These are phyloP conservation scores for Saccostrea cuccullata DNA, from an alignment of 1,140 invertebrate species.

Conservation along the genomic window DNA sequence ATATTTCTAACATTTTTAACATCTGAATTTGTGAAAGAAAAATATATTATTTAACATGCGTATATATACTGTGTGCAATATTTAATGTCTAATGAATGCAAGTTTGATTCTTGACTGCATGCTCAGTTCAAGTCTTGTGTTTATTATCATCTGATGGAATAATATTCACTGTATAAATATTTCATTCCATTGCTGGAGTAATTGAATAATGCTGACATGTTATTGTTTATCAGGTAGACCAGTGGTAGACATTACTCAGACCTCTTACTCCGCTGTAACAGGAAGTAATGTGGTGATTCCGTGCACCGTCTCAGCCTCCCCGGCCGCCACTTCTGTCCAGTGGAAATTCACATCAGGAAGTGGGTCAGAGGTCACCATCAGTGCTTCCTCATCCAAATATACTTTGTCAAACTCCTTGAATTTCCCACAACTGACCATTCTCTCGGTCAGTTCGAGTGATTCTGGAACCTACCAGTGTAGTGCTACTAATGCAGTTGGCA, in stretches of 20 bases:
- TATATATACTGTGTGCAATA: neutral
- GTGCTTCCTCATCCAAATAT: slow-evolving; percentile 20
- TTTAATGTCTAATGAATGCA: neutral
- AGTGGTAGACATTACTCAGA: slow-evolving; percentile 42
- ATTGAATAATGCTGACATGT: neutral
- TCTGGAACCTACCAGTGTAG: slow-evolving; percentile 47
- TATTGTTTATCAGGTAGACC: slow-evolving; percentile 40
- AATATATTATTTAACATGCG: neutral
- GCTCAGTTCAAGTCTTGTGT: neutral
- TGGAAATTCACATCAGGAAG: slow-evolving; percentile 14
- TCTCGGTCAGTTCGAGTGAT: slow-evolving; percentile 29
- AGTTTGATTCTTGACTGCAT: neutral
- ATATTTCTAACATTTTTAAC: neutral
- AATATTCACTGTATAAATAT: neutral
- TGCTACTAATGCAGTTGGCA: slow-evolving; percentile 48
- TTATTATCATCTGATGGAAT: neutral
- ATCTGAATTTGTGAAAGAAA: neutral
- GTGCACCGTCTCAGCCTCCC: slow-evolving; percentile 19
- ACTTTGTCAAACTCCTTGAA: slow-evolving; percentile 9
- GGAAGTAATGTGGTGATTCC: slow-evolving; percentile 39
- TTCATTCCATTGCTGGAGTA: neutral
- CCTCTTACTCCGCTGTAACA: slow-evolving; percentile 43
- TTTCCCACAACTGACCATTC: slow-evolving; percentile 43
- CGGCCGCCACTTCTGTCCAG: neutral
- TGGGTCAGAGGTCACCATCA: neutral